phyloP scores from a whole-genome alignment of 2,888 invertebrate species.

The Eubasilissa splendida region DNA sequence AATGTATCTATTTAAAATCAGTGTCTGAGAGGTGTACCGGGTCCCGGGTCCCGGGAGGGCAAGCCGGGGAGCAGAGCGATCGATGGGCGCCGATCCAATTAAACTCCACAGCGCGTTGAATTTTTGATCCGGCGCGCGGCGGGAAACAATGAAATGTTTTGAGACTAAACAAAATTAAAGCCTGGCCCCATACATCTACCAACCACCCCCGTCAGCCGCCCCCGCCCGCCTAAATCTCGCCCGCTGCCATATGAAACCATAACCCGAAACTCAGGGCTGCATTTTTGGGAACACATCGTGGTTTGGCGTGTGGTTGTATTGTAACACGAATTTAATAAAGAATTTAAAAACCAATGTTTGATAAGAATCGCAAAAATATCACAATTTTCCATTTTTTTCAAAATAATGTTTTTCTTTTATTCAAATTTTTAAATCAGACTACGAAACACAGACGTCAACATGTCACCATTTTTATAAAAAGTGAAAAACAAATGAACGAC shows the following conservation, averaged over 20 bases:
- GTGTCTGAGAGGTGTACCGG: not conserved
- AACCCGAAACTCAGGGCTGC: not conserved
- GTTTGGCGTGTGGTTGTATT: not conserved
- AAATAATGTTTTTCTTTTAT: no score
- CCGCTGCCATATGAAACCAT: not conserved
- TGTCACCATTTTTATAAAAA: no score
- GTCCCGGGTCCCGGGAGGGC: not conserved
- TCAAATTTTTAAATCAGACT: no score
- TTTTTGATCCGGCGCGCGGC: slow-evolving; percentile 77
- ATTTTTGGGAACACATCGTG: no score
- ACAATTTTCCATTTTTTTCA: no score
- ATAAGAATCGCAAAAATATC: no score
- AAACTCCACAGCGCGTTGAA: slow-evolving; percentile 72
- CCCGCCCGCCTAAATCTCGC: not conserved
- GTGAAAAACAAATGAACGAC: no score
- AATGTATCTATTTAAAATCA: no score
- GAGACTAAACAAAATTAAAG: slow-evolving; percentile 78
- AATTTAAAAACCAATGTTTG: no score
- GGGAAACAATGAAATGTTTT: slow-evolving; percentile 79
- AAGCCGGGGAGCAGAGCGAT: slow-evolving; percentile 62
- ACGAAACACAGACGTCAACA: no score
- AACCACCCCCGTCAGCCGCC: slow-evolving; percentile 44
- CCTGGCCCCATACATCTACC: slow-evolving; percentile 63
- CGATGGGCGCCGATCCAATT: slow-evolving; percentile 69
- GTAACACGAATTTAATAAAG: no score